Evolutionary conservation across 2,113 vertebrate species (phyloP).

Genomic region (Chaenogobius annularis): DNA sequence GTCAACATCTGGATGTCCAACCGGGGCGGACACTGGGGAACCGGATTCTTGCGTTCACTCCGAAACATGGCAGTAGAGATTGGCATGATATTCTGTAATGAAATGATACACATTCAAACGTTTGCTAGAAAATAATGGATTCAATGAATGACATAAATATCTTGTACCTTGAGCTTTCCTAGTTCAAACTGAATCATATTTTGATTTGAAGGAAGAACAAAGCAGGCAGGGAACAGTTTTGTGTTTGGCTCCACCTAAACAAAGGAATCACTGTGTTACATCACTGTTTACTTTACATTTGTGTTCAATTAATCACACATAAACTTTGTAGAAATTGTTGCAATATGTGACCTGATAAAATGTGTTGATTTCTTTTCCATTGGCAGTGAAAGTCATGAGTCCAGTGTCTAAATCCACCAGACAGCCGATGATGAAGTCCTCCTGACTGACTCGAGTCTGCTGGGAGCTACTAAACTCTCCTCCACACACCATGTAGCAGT

Average conservation of each 20-base stretch:
- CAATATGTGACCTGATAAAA: conserved; percentile 86
- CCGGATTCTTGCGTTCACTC: conserved; percentile 88
- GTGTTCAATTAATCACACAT: background rate
- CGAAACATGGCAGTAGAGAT: conserved; percentile 94
- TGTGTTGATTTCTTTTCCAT: conserved; percentile 94
- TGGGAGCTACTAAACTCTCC: conserved; percentile 89
- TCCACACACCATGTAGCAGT: conserved; percentile 95
- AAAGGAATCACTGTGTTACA: background rate
- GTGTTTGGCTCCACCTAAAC: conserved; percentile 92
- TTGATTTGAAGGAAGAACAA: conserved; percentile 88
- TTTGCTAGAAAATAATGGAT: background rate
- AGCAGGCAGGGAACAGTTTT: conserved; percentile 90
- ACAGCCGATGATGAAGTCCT: conserved; percentile 91
- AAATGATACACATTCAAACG: background rate
- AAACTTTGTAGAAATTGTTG: background rate
- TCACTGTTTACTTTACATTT: background rate
- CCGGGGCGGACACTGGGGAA: conserved; percentile 88
- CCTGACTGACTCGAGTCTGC: conserved; percentile 87
- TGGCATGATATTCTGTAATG: conserved; percentile 90
- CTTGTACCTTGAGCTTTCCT: conserved; percentile 89
- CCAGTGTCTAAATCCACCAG: conserved; percentile 91
- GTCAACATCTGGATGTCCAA: conserved; percentile 86
- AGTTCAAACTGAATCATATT: conserved; percentile 91
- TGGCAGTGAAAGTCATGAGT: conserved; percentile 93
- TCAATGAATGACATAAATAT: background rate